These are phyloP conservation scores for Spodoptera littoralis DNA, from an alignment of 2,888 invertebrate species.

Conservation along the genomic window DNA sequence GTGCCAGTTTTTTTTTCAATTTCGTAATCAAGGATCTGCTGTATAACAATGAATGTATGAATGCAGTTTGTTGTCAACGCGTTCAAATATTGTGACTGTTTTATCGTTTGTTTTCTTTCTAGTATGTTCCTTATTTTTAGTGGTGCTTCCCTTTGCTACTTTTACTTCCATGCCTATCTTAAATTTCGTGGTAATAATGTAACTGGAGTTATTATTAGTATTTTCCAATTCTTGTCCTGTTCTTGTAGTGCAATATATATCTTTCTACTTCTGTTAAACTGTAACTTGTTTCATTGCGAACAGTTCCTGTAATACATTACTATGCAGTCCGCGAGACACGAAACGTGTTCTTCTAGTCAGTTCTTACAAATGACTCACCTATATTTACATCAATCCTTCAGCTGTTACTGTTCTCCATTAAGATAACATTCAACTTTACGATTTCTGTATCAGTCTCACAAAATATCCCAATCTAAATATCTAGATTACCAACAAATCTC, in stretches of 20 bases:
- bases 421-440: slow-evolving; percentile 53
- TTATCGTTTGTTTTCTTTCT: slow-evolving; percentile 30
- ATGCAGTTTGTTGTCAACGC: slow-evolving; percentile 35
- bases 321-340: neutral
- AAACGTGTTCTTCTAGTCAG: slow-evolving; percentile 20
- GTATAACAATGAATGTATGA: slow-evolving; percentile 42
- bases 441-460: slow-evolving; percentile 47
- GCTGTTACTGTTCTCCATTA: slow-evolving; percentile 49
- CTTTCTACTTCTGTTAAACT: neutral
- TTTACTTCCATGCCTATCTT: neutral
- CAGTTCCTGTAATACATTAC: neutral
- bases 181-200: neutral
- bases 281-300: neutral
- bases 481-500: slow-evolving; percentile 53
- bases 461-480: slow-evolving; percentile 51
- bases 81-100: slow-evolving; percentile 46
- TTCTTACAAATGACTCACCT: slow-evolving; percentile 43
- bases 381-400: slow-evolving; percentile 41
- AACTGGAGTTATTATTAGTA: neutral
- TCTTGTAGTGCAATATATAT: neutral
- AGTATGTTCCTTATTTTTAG: slow-evolving; percentile 5
- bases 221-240: neutral
- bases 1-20: slow-evolving; percentile 59
- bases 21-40: slow-evolving; percentile 40
- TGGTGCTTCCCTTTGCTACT: slow-evolving; percentile 2